phyloP scores from a whole-genome alignment of 1,140 invertebrate species.

The Melanaphis sacchari region DNA sequence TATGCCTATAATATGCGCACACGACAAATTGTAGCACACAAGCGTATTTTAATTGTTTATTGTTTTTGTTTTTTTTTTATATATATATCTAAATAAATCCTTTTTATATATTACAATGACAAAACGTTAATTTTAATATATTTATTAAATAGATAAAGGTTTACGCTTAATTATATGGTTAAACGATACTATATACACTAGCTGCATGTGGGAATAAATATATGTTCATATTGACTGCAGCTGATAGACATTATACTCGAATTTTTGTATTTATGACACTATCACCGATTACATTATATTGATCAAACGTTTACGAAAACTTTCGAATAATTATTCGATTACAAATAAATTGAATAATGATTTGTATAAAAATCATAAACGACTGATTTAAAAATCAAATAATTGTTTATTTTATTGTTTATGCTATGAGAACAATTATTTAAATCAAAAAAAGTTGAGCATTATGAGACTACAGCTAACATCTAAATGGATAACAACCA shows the following conservation, averaged over 20 bases:
- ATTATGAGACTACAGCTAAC: not conserved
- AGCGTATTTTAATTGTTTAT: not conserved
- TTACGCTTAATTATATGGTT: too few relatives aligned
- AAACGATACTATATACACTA: too few relatives aligned
- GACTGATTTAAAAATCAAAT: not conserved
- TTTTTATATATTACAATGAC: not conserved
- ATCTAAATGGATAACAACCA: not conserved
- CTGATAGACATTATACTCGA: not conserved
- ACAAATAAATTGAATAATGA: not conserved
- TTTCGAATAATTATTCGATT: not conserved
- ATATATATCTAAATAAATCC: not conserved
- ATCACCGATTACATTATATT: not conserved
- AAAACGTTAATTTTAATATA: not conserved
- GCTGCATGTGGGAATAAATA: too few relatives aligned
- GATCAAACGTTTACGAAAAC: not conserved
- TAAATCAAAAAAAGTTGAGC: not conserved
- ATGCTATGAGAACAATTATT: not conserved
- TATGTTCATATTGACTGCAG: not conserved
- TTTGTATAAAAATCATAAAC: not conserved
- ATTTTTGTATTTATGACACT: not conserved
- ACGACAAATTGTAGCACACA: slow-evolving; percentile 13
- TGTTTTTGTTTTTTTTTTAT: too few relatives aligned
- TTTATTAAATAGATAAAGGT: not conserved
- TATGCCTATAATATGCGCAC: not conserved
- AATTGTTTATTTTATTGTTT: not conserved